Conservation (phyloP, 2,113 vertebrate species). For the Tiliqua scincoides region DNA sequence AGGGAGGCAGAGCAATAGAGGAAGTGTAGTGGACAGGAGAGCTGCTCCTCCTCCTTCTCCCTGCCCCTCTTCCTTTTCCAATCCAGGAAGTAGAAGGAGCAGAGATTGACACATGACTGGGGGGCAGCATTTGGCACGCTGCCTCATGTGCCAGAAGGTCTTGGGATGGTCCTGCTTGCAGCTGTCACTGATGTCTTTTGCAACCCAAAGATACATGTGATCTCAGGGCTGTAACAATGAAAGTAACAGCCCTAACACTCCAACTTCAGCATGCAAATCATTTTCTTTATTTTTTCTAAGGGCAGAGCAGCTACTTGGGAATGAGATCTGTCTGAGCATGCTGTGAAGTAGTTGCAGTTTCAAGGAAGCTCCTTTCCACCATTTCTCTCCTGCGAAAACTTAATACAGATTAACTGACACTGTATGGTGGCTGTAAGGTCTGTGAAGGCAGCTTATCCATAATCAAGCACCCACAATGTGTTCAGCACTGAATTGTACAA, state of each 20-base stretch:
- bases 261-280: not conserved
- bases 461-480: not conserved
- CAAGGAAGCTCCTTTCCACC: not conserved
- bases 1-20: too few species aligned
- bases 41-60: too few species aligned
- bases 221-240: too few species aligned
- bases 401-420: not conserved
- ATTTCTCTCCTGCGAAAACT: not conserved
- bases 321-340: not conserved
- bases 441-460: not conserved
- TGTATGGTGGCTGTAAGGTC: not conserved
- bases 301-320: too few species aligned
- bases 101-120: too few species aligned
- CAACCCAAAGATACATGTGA: not conserved
- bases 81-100: too few species aligned
- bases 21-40: too few species aligned
- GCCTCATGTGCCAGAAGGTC: too few species aligned
- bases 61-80: too few species aligned
- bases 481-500: not conserved
- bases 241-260: not conserved
- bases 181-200: not conserved
- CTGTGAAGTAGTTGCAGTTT: not conserved
- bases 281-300: not conserved
- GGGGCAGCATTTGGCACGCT: too few species aligned
- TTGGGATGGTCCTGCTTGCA: not conserved